phyloP scores from a whole-genome alignment of 2,113 vertebrate species.

The Fregata magnificens region DNA sequence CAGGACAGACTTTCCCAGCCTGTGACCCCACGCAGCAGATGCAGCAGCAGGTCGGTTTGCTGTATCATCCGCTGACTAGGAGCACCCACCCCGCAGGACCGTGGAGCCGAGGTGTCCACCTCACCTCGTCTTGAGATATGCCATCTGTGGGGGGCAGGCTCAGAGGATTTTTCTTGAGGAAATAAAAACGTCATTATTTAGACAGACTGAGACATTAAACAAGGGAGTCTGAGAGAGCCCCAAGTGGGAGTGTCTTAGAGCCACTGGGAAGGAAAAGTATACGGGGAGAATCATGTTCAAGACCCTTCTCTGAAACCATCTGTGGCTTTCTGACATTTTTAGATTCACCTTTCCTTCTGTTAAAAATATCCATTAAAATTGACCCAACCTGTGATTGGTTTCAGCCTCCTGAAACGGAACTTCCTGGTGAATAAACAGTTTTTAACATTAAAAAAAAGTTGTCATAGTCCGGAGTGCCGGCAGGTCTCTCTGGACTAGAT shows the following conservation, averaged over 20 bases:
- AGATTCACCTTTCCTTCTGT: neutral
- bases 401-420: neutral
- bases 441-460: neutral
- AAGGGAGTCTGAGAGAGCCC: neutral
- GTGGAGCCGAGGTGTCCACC: neutral
- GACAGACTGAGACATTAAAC: neutral
- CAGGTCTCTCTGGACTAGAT: neutral
- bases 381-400: neutral
- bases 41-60: neutral
- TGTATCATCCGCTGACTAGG: accelerated
- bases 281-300: accelerated
- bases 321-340: neutral
- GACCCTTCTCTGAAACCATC: neutral
- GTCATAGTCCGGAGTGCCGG: neutral
- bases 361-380: neutral
- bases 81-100: neutral
- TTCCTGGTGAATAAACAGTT: neutral
- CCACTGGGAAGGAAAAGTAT: neutral
- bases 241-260: neutral
- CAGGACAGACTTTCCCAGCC: neutral
- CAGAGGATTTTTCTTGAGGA: neutral
- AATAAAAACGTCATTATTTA: neutral
- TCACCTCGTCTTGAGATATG: accelerated
- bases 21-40: accelerated
- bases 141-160: neutral